Base-by-base conservation (phyloP, 2,113 vertebrate species). In the Ctenodactylus gundi region DNA sequence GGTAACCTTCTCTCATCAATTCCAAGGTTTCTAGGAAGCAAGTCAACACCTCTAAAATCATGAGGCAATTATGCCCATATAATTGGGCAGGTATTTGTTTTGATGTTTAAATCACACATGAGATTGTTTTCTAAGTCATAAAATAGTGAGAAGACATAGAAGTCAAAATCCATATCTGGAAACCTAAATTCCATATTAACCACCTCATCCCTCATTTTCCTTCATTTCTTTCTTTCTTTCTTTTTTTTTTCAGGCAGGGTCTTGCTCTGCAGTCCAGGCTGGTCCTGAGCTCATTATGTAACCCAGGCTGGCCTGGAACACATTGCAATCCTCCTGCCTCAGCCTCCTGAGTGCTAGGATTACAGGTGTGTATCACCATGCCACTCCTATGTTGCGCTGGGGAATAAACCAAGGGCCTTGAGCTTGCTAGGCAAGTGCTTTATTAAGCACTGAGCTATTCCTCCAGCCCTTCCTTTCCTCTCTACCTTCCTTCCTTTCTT, bases 91-190 rank as follows among this genome's bases (percentile, higher is more conserved):
- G 36, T 57, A 87, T 17, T 75, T 94, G 53, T 46, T 83, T 82
- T 44, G 41, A 58, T 88, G 72, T 44, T 94, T 92, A 85, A 87
- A 85, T 67, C 31, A 65, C 65, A 90, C 20, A 81, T 21, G 23
- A 91, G 77, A 94, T 82, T 17, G 23, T 87, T 93, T 94, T 85
- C 77, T 76, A 88, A 90, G 83, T 85, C 31, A 85, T 46, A 64
- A 90, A 95, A 77, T 64, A 95, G 10, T 29, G 60, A 96, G 41
- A 86, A 25, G 9, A 58, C 6, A 84, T 29, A 7, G 25, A 44
- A 94, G 44, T 84, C 49, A 41, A 96, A 90, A 44, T 75, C 53
- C 39, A 49, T 49, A 91, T 39, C 31, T 94, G 51, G 27, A 89
- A 85, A 49, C 44, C n/a, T 84, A 13, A 82, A 73, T 34, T 57